These are phyloP conservation scores for Amphipyra tragopoginis DNA, from an alignment of 2,888 invertebrate genomes.

Conservation along the genomic window DNA sequence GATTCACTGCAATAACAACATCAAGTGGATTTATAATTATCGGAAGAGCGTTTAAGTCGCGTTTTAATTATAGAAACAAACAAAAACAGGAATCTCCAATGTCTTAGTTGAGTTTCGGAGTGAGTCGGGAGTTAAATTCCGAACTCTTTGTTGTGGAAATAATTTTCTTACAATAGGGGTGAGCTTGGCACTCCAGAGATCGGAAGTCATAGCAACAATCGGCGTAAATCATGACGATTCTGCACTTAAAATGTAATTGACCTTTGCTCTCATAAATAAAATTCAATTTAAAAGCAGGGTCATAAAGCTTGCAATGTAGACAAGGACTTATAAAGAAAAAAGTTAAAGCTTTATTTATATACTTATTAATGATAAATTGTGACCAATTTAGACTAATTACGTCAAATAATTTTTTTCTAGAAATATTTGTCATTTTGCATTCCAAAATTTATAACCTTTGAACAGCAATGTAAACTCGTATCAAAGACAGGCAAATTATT, in stretches of 20 bases:
- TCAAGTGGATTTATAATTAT: conserved; percentile 81
- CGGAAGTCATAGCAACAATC: conserved; percentile 54
- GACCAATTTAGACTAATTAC: neutral
- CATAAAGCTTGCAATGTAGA: neutral
- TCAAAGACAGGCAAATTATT: conserved; percentile 39
- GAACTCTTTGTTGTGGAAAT: conserved; percentile 71
- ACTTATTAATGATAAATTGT: neutral
- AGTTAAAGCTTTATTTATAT: too few species aligned
- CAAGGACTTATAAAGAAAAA: too few species aligned
- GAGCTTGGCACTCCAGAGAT: conserved; percentile 38
- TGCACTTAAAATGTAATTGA: conserved; percentile 51
- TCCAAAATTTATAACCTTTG: conserved; percentile 5
- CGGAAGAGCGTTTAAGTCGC: conserved; percentile 79
- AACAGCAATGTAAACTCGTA: conserved; percentile 8
- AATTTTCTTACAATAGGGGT: conserved; percentile 64
- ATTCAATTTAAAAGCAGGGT: conserved; percentile 17
- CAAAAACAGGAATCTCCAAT: conserved; percentile 80
- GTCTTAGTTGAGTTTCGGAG: conserved; percentile 76
- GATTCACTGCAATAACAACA: conserved; percentile 74
- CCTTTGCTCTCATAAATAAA: conserved; percentile 34
- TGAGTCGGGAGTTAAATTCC: conserved; percentile 73
- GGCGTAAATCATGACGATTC: conserved; percentile 58
- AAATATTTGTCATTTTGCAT: neutral
- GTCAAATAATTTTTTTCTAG: too few species aligned
- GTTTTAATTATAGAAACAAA: conserved; percentile 87